These are phyloP conservation scores for Nylanderia fulva DNA, from an alignment of 1,140 invertebrate genomes.

Conservation along the genomic window DNA sequence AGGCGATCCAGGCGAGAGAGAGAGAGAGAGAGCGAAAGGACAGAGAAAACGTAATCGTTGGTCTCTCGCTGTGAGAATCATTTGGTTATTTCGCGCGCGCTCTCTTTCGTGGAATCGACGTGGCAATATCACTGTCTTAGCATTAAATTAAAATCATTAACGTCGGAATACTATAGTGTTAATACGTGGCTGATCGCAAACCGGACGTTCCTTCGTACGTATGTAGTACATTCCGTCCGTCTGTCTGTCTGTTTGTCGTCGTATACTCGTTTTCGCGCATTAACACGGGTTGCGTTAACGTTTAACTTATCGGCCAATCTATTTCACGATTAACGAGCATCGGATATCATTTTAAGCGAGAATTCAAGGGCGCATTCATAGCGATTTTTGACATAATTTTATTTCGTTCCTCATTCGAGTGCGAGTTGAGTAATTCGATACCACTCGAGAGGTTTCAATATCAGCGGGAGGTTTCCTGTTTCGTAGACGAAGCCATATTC, in stretches of 20 bases:
- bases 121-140: conserved; percentile 36
- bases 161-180: conserved; percentile 56
- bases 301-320: conserved; percentile 55
- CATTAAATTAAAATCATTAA: conserved; percentile 68
- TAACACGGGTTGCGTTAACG: conserved; percentile 31
- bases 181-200: conserved; percentile 10
- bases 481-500: conserved; percentile 38
- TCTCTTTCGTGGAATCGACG: conserved; percentile 69
- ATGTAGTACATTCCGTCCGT: too few relatives aligned
- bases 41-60: conserved; percentile 68
- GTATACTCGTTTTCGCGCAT: conserved; percentile 4
- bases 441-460: neutral
- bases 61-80: conserved; percentile 72
- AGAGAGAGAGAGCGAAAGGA: conserved; percentile 35
- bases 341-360: conserved; percentile 41
- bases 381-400: conserved; percentile 45
- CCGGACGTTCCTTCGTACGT: conserved; percentile 25
- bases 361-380: conserved; percentile 23
- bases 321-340: conserved; percentile 44
- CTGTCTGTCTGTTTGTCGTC: neutral
- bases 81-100: conserved; percentile 71
- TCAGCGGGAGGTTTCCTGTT: conserved; percentile 15
- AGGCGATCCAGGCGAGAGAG: conserved; percentile 21
- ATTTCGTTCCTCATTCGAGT: conserved; percentile 12
- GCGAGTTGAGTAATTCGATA: neutral